Base-by-base conservation (phyloP, 2,888 invertebrate species). In the Hedya salicella region DNA sequence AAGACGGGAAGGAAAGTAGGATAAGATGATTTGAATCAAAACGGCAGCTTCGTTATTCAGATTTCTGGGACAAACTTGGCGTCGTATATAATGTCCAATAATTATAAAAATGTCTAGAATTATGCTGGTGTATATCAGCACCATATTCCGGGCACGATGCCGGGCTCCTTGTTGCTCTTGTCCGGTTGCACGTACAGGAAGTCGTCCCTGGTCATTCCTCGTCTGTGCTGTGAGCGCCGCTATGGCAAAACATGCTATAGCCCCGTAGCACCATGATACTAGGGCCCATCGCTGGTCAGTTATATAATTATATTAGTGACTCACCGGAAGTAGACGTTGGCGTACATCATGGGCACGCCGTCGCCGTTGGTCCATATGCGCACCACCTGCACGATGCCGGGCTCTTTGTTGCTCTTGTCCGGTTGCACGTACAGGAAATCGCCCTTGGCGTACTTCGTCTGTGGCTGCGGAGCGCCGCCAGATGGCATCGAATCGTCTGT, bases 351-450 rank as follows among this genome's bases (percentile, higher is more conserved):
- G 75, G 97, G 96, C 70, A 96, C 95, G 8, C 96, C 96, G 50
- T 95, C 96, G 16, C 93, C 93, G 78, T 96, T 97, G 13, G 96
- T 97, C 96, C 96, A 98, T 13, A 99, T 93, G 0, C 97, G 94
- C 82, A 98, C 98, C 50, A 98, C 96, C 73, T 97, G 95, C 67
- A 98, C 95, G 48, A 99, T 97, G 73, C 96, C 93, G 0, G 95
- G 95, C 42, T 97, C 96, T 85, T 95, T 94, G 40, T 93, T 93
- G 69, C 94, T 95, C 70, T 94, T 94, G 68, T 91, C 94, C 0
- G 95, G 94, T 65, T 96, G 95, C 19, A 97, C 93, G 85, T 99
- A 99, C 0, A 98, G 98, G 90, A 98, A 99, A 83, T 99, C 98
- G 0, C 98, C 98, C 62, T 91, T 91, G n/a, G 78, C 77, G 80